Conservation (phyloP, 35 echinoderm and acorn worm genomes). For the Apostichopus japonicus region DNA sequence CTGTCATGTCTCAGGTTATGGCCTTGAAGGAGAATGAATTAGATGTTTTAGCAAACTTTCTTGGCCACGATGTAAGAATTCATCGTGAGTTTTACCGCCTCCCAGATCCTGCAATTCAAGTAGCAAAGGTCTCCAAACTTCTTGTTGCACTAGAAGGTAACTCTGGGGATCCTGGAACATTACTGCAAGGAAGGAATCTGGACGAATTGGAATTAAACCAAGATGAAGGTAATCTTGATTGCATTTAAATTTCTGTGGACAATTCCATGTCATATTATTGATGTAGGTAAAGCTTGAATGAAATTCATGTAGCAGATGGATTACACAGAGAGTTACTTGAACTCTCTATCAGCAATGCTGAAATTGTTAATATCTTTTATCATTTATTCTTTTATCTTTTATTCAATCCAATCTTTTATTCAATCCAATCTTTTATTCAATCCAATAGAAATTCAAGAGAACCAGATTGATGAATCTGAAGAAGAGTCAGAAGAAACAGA, state of each 20-base stretch:
- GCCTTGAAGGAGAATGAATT: slow-evolving; percentile 31
- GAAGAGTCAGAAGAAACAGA: too few species aligned
- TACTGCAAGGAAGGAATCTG: too few species aligned
- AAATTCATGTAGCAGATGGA: neutral
- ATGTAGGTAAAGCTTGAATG: neutral
- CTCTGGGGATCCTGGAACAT: slow-evolving; percentile 8
- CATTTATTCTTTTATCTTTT: too few species aligned
- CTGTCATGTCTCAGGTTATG: slow-evolving; percentile 66
- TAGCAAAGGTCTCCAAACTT: slow-evolving; percentile 70
- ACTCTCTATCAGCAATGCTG: too few species aligned
- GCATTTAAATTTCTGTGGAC: neutral
- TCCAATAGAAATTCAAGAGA: neutral
- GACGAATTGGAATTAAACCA: slow-evolving; percentile 18
- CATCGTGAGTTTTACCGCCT: slow-evolving; percentile 63
- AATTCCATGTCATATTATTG: neutral
- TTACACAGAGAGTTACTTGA: neutral
- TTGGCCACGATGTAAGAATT: slow-evolving; percentile 62
- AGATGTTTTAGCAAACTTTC: slow-evolving; percentile 56
- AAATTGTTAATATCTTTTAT: too few species aligned
- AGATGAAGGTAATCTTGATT: slow-evolving; percentile 27
- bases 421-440: neutral
- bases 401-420: too few species aligned
- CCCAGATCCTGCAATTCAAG: slow-evolving; percentile 49
- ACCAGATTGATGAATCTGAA: neutral
- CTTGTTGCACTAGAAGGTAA: slow-evolving; percentile 46